These are phyloP conservation scores for Podiceps cristatus DNA, from an alignment of 2,113 vertebrate genomes.

Conservation along the genomic window DNA sequence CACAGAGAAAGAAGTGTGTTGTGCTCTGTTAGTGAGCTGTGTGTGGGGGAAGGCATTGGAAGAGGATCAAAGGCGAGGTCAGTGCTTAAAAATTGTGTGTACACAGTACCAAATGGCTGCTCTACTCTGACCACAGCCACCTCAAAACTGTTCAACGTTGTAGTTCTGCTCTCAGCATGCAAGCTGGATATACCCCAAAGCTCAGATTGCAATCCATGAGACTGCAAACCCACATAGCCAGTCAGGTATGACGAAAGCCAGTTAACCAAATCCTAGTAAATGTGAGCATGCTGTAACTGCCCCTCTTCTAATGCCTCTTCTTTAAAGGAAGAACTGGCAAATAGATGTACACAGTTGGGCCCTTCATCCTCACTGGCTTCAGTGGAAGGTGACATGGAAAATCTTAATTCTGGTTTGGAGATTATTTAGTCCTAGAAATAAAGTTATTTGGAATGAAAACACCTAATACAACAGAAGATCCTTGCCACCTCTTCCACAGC, in stretches of 20 bases:
- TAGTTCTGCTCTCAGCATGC: not conserved
- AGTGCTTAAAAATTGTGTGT: not conserved
- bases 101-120: not conserved
- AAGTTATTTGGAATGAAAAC: not conserved
- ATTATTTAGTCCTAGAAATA: not conserved
- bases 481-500: not conserved
- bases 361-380: not conserved
- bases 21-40: not conserved
- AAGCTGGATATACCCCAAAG: not conserved
- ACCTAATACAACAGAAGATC: not conserved
- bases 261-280: not conserved
- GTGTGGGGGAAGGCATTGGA: not conserved
- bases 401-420: not conserved
- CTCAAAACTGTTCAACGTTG: not conserved
- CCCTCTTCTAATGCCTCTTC: not conserved
- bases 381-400: not conserved
- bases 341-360: not conserved
- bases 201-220: not conserved
- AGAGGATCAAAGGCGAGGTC: not conserved
- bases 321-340: not conserved
- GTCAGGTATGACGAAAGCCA: not conserved
- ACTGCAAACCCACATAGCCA: not conserved
- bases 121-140: not conserved
- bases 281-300: not conserved
- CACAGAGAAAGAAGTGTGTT: not conserved